A percentile compares a stretch with the other conserved stretches of the same genome.
Evolutionary conservation across 2,888 invertebrate species (phyloP).

Genomic region (Netelia virgata): DNA sequence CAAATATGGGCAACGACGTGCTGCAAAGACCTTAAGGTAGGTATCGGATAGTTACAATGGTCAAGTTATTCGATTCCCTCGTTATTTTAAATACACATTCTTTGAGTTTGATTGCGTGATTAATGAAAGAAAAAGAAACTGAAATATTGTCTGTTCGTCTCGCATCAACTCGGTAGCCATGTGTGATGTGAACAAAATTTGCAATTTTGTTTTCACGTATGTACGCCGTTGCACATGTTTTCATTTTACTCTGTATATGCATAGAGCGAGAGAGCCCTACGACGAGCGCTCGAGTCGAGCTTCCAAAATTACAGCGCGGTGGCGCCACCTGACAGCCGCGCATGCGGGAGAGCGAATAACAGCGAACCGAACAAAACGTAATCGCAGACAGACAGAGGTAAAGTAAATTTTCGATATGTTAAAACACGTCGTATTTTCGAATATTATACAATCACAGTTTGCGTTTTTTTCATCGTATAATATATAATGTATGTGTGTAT

Average conservation of each 20-base stretch:
- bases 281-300: too few relatives aligned
- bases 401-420: slow-evolving; percentile 38
- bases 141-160: neutral
- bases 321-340: neutral
- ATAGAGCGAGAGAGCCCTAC: neutral
- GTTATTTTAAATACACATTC: slow-evolving; percentile 40
- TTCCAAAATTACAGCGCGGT: neutral
- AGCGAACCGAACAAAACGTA: slow-evolving; percentile 25
- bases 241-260: neutral
- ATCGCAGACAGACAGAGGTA: slow-evolving; percentile 35
- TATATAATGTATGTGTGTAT: slow-evolving; percentile 71
- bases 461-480: slow-evolving; percentile 69
- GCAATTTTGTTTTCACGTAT: too few relatives aligned
- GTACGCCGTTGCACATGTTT: too few relatives aligned
- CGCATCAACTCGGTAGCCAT: too few relatives aligned
- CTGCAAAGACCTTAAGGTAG: slow-evolving; percentile 57
- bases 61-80: slow-evolving; percentile 55
- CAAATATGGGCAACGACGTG: slow-evolving; percentile 62
- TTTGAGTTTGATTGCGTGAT: slow-evolving; percentile 14
- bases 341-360: neutral
- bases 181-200: too few relatives aligned
- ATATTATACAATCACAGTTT: slow-evolving; percentile 70
- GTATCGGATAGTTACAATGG: slow-evolving; percentile 49
- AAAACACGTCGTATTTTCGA: slow-evolving; percentile 46
- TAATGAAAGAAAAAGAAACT: neutral